Base-by-base conservation (phyloP, 2,888 invertebrate genomes). In the Dioctria linearis region DNA sequence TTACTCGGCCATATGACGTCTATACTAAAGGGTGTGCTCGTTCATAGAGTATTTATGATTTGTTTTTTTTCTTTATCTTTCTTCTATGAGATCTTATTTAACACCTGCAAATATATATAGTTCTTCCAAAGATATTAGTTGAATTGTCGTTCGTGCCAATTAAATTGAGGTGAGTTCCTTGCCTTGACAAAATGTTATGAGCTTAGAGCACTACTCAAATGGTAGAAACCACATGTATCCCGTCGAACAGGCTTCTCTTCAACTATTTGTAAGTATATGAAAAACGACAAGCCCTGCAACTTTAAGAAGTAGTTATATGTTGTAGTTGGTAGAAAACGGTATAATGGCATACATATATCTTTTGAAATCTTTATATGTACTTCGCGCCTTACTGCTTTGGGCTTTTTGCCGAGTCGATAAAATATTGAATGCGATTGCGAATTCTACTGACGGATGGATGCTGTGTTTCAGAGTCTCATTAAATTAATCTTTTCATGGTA, bases 1-100 rank as follows among this genome's bases (percentile, higher is more conserved):
- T 75, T 75, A 75, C 25, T 43, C 63, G 54, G n/a, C 25, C 73
- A 73, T 73, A 73, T 73, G 54, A 42, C 37, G 73, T 73, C 71
- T 39, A n/a, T 40, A 25, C 71, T 54, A 54, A 11, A 71, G 71
- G 54, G 51, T 39, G n/a, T 4, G 66, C 11, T 25, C 2, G 25
- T 2, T 25, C 25, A 49, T 49, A 51, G 40, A 73, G 73, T 25
- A 73, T 57, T 54, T 11, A 54, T n/a, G 61, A 73, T 59, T n/a
- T n/a, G n/a, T n/a, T n/a, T n/a, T 25, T 25, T 25, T 25, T 25
- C 2, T 25, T 25, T 25, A 25, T 25, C 57, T 54, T 40, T 42
- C 25, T 25, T 25, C 25, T 25, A 25, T 25, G 25, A 54, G 73
- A 51, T 57, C 59, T 57, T 59, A 49, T 73, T 54, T 73, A 57